These are phyloP conservation scores for Xylota segnis DNA, from an alignment of 2,888 invertebrate genomes.

Conservation along the genomic window DNA sequence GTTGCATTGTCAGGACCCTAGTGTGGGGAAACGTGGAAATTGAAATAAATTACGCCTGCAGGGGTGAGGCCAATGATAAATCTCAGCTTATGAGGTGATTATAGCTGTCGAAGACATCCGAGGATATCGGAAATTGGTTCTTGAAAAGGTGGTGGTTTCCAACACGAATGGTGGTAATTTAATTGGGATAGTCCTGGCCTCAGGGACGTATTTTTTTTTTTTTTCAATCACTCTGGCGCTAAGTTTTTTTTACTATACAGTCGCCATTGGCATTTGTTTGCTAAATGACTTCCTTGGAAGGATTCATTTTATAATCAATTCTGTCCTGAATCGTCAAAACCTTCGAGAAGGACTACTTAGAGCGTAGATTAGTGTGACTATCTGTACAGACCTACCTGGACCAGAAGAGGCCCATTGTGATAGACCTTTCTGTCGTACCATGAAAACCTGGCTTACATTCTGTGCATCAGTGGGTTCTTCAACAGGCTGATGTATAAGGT, in stretches of 20 bases:
- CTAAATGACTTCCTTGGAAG: no score
- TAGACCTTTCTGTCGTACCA: no score
- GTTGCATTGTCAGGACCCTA: slow-evolving; percentile 8
- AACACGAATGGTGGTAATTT: slow-evolving; percentile 6
- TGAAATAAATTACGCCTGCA: slow-evolving; percentile 34
- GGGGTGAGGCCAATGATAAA: slow-evolving; percentile 18
- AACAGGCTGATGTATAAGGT: no score
- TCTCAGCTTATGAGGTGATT: slow-evolving; percentile 27
- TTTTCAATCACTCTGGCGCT: not conserved
- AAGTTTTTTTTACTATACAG: not conserved
- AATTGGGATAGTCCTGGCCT: not conserved
- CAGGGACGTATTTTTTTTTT: not conserved
- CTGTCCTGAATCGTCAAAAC: no score
- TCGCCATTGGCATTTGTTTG: no score
- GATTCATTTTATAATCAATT: no score
- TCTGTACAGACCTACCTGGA: no score
- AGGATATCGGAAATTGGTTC: slow-evolving; percentile 43
- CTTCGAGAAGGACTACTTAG: no score
- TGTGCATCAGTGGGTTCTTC: no score
- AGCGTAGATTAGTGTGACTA: no score
- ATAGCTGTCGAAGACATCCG: slow-evolving; percentile 23
- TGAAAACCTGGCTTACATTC: no score
- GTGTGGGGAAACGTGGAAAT: slow-evolving; percentile 30
- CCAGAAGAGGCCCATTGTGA: no score
- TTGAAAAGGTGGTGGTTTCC: slow-evolving; percentile 42